Conservation (phyloP, 1,140 invertebrate genomes). For the Ips nitidus region DNA sequence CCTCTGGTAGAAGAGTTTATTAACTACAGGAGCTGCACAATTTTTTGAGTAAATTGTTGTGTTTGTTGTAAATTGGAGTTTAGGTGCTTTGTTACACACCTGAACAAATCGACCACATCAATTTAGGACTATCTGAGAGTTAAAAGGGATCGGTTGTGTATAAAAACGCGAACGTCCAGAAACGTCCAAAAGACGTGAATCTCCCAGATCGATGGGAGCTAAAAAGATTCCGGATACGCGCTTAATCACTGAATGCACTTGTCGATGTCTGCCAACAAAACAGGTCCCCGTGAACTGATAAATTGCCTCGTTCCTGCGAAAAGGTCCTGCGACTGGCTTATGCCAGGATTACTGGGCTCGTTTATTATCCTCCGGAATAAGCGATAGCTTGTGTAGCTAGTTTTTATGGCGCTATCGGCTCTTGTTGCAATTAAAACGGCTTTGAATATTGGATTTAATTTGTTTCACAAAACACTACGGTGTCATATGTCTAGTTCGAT, state of each 20-base stretch:
- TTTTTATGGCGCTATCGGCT: slow-evolving; percentile 10
- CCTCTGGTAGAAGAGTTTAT: too few species aligned
- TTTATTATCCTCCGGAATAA: slow-evolving; percentile 19
- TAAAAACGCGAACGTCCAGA: too few species aligned
- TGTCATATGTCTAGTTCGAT: too few species aligned
- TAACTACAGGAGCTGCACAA: too few species aligned
- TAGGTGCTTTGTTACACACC: too few species aligned
- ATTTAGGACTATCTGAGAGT: too few species aligned
- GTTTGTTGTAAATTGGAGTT: too few species aligned
- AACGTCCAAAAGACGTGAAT: too few species aligned
- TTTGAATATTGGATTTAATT: slow-evolving; percentile 2
- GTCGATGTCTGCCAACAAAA: slow-evolving; percentile 15
- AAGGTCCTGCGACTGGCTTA: slow-evolving; percentile 21
- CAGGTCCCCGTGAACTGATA: slow-evolving; percentile 10
- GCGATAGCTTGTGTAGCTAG: slow-evolving; percentile 18
- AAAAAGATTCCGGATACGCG: not conserved
- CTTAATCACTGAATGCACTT: slow-evolving; percentile 5
- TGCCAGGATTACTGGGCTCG: slow-evolving; percentile 22
- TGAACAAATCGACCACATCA: too few species aligned
- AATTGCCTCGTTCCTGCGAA: slow-evolving; percentile 10
- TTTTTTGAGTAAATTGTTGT: too few species aligned
- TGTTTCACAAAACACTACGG: too few species aligned
- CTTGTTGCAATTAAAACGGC: slow-evolving; percentile 14
- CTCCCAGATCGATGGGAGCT: not conserved
- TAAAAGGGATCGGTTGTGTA: too few species aligned